These are phyloP conservation scores for Benthosema pterotum DNA, from an alignment of 2,797 vertebrate genomes.

Conservation along the genomic window DNA sequence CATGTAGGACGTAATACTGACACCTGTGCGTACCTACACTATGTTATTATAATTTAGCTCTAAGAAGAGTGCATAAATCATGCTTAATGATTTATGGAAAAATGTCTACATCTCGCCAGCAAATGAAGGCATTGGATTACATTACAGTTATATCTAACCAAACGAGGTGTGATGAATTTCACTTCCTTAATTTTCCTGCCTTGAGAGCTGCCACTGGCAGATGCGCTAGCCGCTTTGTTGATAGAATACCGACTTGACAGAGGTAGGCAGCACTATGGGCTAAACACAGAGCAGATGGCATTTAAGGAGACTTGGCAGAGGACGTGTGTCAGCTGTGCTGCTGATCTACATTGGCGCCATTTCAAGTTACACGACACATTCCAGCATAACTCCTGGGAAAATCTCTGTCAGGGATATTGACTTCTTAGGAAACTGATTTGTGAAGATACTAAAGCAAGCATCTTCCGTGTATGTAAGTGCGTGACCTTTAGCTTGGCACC, in stretches of 20 bases:
- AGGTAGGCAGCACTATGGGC: slow-evolving; percentile 14
- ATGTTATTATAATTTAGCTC: too few relatives aligned
- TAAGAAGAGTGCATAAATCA: too few relatives aligned
- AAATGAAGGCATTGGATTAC: not conserved
- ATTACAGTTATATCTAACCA: slow-evolving; percentile 1
- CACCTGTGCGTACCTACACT: too few relatives aligned
- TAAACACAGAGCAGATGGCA: slow-evolving; percentile 24
- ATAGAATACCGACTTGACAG: slow-evolving; percentile 35
- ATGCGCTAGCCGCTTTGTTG: slow-evolving; percentile 12
- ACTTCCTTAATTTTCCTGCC: not conserved
- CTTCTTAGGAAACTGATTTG: slow-evolving; percentile 33
- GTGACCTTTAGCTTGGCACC: too few relatives aligned
- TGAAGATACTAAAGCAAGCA: slow-evolving; percentile 1
- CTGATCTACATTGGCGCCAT: slow-evolving; percentile 29
- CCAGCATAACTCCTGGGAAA: slow-evolving; percentile 30
- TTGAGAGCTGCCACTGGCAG: slow-evolving; percentile 11
- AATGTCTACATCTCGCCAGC: slow-evolving; percentile 1
- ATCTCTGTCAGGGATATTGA: slow-evolving; percentile 26
- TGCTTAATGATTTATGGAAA: too few relatives aligned
- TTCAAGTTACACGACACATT: slow-evolving; percentile 23
- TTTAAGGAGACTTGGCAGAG: slow-evolving; percentile 37
- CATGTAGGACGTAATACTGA: too few relatives aligned
- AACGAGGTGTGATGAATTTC: too few relatives aligned
- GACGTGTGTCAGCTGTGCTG: slow-evolving; percentile 26
- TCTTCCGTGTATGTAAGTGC: too few relatives aligned